Evolutionary conservation across 37 sponge, comb jelly and placozoan genomes (phyloP), one percentile per base, ranked within the genome.

Genomic region (Spongilla lacustris): DNA sequence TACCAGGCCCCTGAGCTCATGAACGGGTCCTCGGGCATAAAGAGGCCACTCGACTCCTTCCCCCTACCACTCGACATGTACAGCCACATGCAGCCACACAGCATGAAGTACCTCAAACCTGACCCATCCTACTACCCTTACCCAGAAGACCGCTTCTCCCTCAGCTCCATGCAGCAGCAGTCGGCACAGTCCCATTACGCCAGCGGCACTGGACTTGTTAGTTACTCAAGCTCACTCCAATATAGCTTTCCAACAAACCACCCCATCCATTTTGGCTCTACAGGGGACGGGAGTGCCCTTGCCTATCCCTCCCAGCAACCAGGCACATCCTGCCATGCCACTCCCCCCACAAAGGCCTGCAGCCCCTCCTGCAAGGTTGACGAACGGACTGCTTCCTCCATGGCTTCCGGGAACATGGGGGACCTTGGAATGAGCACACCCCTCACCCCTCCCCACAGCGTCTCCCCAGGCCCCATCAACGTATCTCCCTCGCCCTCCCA

Each of bases 371-470:
- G 58, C 67, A 80, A 67, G 66, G 33, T 35, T 17, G 80, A 80
- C 33, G 80, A 66, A 2, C 33, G 68, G 12, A 17, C 34, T 41
- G 72, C 81, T 14, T 11, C 68, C 24, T 2, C 49, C 50, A 31
- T 36, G 30, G 87, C 81, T 27, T 68, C 73, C 9, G 67, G 50
- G 23, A 50, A 74, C 32, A 67, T 58, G 58, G 58, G 58, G 58
- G 58, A 58, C 58, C 58, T 58, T 17, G 58, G 71, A 48, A 87
- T 87, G 49, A 50, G 75, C 22, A 81, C 87, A 25, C 87, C 87
- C 38, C 87, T 87, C 67, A 87, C 87, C 34, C 87, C 87, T 2
- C 87, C 87, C 38, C 87, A 81, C 25, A 87, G 87, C 74, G 87
- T 87, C 37, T 87, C 87, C 36, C 81, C 87, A 24, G 71, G 77